Conservation (phyloP, 2,113 vertebrate species). For the Centrocercus urophasianus region DNA sequence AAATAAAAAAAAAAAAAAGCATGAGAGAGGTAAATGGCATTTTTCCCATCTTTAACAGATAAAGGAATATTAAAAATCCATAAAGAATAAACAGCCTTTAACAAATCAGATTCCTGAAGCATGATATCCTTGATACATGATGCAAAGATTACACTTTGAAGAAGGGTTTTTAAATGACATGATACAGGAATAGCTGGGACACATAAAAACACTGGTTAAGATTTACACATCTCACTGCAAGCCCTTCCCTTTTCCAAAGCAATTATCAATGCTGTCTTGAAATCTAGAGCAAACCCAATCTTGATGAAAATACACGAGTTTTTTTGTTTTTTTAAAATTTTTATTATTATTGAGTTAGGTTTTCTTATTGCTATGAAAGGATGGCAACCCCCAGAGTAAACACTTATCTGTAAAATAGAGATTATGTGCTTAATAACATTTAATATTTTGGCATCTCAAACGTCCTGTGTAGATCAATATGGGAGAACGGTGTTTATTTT, state of each 20-base stretch:
- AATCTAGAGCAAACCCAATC: not conserved
- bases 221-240: not conserved
- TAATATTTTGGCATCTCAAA: slow-evolving; percentile 80
- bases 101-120: not conserved
- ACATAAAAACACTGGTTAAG: not conserved
- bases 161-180: not conserved
- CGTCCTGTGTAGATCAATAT: slow-evolving; percentile 76
- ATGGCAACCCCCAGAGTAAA: slow-evolving; percentile 72
- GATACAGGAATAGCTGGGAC: accelerated
- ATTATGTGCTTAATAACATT: slow-evolving; percentile 75
- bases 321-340: not conserved
- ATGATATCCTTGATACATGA: too few relatives aligned
- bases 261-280: not conserved
- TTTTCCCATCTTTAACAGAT: not conserved
- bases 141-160: not conserved
- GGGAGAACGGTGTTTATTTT: slow-evolving; percentile 82
- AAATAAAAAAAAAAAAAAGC: not conserved
- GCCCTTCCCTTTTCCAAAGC: not conserved
- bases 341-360: not conserved
- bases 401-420: slow-evolving; percentile 72
- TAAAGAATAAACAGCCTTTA: not conserved
- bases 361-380: slow-evolving; percentile 69
- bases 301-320: slow-evolving; percentile 17
- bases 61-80: not conserved
- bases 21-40: not conserved